Base-by-base conservation (phyloP, 2,797 vertebrate genomes). In the Lutjanus campechanus region DNA sequence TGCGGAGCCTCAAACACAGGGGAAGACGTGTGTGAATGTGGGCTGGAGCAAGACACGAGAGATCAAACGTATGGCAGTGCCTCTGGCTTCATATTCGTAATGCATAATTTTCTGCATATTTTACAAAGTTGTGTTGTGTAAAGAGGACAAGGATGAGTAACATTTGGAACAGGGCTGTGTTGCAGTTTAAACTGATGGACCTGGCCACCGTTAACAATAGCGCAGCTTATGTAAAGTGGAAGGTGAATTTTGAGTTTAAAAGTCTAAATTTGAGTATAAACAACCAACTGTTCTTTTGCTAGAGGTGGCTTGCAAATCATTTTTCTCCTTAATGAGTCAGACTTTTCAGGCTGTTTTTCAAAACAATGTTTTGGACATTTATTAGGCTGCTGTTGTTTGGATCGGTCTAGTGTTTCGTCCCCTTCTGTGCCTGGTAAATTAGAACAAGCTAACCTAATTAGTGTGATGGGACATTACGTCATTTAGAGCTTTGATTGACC, bases 381-480 rank as follows among this genome's bases (percentile, higher is more conserved):
- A 11, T 71, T 19, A 22, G 17, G 41, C 58, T 22, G n/a, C 17
- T 62, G 71, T 66, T 56, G 54, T 76, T 59, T 70, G 49, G 56
- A 71, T 77, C 29, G 51, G 50, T 49, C 29, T 22, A 6, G 15
- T 1, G 59, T 47, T 51, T 81, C 1, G 20, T 25, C 56, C 64
- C 29, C 53, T 20, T 58, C 60, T 16, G 63, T 17, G 29, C 5
- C 74, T 76, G 73, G 55, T 65, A 79, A 70, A 89, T 90, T 83
- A 55, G 54, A 77, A 11, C 51, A 17, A 64, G 40, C 73, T 86
- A 86, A 89, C 65, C 53, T 20, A 51, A 85, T 92, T 78, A 69
- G 49, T 60, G 8, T 79, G 44, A 85, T 81, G 73, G 60, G 60
- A 50, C 53, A 16, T 84, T 68, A 49, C 8, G 29, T 73, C 47